phyloP scores from a whole-genome alignment of 2,113 vertebrate genomes.

The Hymenochirus boettgeri region DNA sequence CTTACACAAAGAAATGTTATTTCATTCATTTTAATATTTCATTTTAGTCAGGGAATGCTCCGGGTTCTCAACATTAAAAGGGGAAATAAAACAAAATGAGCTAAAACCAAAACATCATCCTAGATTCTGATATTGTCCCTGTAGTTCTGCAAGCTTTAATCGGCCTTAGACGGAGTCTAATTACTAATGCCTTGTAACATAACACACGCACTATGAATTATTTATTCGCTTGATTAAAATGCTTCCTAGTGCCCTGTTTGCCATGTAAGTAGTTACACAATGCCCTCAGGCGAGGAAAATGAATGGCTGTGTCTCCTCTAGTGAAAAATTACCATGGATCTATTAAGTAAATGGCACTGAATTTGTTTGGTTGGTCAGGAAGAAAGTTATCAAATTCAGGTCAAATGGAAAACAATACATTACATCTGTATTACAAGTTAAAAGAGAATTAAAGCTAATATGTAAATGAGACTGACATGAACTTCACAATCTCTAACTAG shows the following conservation, averaged over 20 bases:
- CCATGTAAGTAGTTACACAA: slow-evolving; percentile 29
- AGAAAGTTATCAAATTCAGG: too few relatives aligned
- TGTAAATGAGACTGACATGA: too few relatives aligned
- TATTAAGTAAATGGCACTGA: too few relatives aligned
- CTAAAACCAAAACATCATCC: slow-evolving; percentile 22
- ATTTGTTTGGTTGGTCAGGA: too few relatives aligned
- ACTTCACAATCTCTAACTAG: too few relatives aligned
- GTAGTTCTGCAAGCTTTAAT: slow-evolving; percentile 36
- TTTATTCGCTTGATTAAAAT: slow-evolving; percentile 55
- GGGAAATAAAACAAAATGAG: background rate
- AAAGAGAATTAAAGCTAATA: too few relatives aligned
- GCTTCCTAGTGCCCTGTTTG: slow-evolving; percentile 48
- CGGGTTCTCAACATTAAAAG: background rate
- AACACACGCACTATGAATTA: slow-evolving; percentile 38
- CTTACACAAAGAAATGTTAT: too few relatives aligned
- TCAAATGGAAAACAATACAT: too few relatives aligned
- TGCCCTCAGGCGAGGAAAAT: slow-evolving; percentile 14
- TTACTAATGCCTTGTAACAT: slow-evolving; percentile 38
- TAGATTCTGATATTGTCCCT: slow-evolving; percentile 19
- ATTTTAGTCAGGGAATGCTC: background rate
- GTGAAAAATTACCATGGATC: too few relatives aligned
- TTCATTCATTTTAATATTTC: background rate
- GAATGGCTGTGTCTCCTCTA: slow-evolving; percentile 8
- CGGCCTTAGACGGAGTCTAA: background rate
- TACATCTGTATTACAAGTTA: too few relatives aligned